Evolutionary conservation across 2,113 vertebrate species (phyloP).

Genomic region (Cynopterus brachyotis): DNA sequence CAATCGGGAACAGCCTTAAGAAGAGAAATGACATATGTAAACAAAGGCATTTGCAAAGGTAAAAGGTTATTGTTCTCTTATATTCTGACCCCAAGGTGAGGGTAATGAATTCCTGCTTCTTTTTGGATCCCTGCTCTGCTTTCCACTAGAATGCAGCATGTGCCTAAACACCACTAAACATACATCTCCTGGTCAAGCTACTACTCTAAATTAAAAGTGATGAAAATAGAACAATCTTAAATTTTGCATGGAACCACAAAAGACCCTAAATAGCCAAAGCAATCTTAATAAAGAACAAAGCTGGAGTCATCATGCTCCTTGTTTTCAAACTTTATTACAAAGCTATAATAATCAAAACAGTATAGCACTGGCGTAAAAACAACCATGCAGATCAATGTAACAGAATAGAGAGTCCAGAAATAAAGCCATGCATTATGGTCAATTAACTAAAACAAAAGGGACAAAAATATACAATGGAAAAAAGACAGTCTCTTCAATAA

Average conservation of each 20-base stretch:
- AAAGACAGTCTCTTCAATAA: neutral
- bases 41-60: neutral
- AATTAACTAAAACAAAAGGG: neutral
- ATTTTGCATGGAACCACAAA: neutral
- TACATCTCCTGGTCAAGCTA: neutral
- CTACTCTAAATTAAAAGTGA: neutral
- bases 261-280: neutral
- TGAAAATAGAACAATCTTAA: neutral
- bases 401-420: neutral
- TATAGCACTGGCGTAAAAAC: neutral
- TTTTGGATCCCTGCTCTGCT: neutral
- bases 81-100: neutral
- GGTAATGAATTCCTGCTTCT: neutral
- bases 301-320: neutral
- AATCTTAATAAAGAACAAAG: neutral
- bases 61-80: neutral
- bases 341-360: neutral
- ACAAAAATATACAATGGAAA: neutral
- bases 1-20: neutral
- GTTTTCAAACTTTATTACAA: neutral
- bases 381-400: neutral
- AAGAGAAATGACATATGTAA: neutral
- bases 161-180: neutral
- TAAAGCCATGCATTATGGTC: neutral
- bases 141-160: neutral